These are phyloP conservation scores for Hydractinia symbiolongicarpus DNA, from an alignment of 30 jellyfish, hydroid and myxozoan genomes.

Conservation along the genomic window DNA sequence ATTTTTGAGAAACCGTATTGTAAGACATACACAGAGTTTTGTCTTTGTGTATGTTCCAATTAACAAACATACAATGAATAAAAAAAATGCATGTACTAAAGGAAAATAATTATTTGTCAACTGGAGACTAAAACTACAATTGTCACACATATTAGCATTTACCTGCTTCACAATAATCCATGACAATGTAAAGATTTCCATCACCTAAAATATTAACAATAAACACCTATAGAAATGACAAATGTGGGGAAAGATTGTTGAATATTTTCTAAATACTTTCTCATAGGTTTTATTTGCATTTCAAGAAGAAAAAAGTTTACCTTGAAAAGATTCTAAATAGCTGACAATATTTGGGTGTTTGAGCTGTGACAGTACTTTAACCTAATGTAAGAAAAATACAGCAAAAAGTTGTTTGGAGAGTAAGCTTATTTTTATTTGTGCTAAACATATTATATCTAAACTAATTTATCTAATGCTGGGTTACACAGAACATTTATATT, in stretches of 20 bases:
- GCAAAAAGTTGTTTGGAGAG: too few species aligned
- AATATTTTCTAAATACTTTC: not conserved
- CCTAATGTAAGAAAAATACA: constrained; percentile 32
- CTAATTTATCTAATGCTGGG: too few species aligned
- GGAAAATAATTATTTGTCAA: not conserved
- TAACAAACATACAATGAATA: not conserved
- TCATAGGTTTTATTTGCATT: not conserved
- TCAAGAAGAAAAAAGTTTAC: constrained; percentile 27
- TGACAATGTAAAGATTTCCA: constrained; percentile 88
- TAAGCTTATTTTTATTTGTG: too few species aligned
- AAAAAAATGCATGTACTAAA: not conserved
- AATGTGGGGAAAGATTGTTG: not conserved
- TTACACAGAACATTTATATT: too few species aligned
- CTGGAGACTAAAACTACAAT: not conserved
- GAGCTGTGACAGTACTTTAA: constrained; percentile 71
- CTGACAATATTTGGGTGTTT: constrained; percentile 95
- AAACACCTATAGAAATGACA: not conserved
- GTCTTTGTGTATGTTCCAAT: not conserved
- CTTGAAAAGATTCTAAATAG: constrained; percentile 92
- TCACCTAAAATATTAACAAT: constrained; percentile 30
- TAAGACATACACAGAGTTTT: too few species aligned
- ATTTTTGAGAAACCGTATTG: too few species aligned
- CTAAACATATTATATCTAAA: too few species aligned
- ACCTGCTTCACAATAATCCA: constrained; percentile 99
- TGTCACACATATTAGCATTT: not conserved